phyloP scores from a whole-genome alignment of 2,888 invertebrate species.

The Clusia tigrina region DNA sequence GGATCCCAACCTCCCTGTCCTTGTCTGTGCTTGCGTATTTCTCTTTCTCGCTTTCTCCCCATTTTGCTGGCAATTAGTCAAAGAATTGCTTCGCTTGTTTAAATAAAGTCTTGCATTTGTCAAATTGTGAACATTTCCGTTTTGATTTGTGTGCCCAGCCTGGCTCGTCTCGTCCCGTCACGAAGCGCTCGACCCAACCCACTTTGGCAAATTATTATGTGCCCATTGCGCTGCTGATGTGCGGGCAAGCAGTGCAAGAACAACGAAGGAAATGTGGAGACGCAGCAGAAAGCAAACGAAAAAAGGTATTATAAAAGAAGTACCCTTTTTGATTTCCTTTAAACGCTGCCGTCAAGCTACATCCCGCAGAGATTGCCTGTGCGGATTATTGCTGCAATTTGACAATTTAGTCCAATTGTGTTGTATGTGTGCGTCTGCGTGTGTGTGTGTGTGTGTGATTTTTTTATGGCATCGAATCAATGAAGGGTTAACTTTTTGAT shows the following conservation, averaged over 20 bases:
- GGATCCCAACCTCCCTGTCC: too few species aligned
- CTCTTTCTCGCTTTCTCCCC: not conserved
- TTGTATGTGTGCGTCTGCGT: too few species aligned
- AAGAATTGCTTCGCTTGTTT: not conserved
- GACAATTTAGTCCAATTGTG: not conserved
- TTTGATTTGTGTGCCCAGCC: conserved; percentile 1
- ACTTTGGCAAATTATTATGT: too few species aligned
- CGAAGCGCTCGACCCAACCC: too few species aligned
- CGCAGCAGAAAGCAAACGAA: too few species aligned
- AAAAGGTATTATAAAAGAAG: too few species aligned
- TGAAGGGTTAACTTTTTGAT: conserved; percentile 37
- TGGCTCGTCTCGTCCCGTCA: too few species aligned
- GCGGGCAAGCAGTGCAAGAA: not conserved
- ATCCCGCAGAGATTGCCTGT: conserved; percentile 4
- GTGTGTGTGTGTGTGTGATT: too few species aligned
- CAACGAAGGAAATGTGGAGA: too few species aligned
- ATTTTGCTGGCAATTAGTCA: not conserved
- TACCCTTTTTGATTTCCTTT: not conserved
- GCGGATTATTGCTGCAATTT: not conserved
- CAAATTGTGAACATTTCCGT: conserved; percentile 8
- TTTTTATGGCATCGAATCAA: conserved; percentile 21
- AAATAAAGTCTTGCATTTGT: not conserved
- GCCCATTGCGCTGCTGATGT: not conserved
- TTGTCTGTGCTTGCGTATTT: too few species aligned
- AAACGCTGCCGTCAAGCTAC: not conserved